Evolutionary conservation across 30 jellyfish, hydroid and myxozoan genomes (phyloP), one percentile per base, ranked within the genome.

Genomic region (Mastigias papua): DNA sequence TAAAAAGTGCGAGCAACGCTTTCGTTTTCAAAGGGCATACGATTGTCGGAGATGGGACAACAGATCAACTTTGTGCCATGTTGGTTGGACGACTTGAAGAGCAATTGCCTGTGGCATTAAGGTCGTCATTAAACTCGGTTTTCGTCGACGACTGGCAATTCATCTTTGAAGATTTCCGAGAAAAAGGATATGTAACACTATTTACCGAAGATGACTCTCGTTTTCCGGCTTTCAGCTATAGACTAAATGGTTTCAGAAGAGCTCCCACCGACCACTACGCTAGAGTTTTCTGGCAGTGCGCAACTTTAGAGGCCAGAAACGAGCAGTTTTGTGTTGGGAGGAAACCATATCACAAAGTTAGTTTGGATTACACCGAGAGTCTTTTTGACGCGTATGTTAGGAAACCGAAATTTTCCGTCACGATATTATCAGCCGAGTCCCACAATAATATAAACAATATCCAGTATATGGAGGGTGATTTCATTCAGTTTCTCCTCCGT

Each of bases 41-140:
- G 0, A 90, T 90, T 1, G 97, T 90, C 20, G 97, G 97, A 42
- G 97, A 90, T 74, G 97, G 97, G 7, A 90, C 97, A 49, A 90
- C 97, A 19, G 97, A 84, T 50, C 95, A 90, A 34, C 63, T 90
- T 32, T 90, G 95, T 57, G 97, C 97, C 65, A 90, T 90, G 91
- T 66, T 90, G 22, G 67, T 71, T 20, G 97, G 97, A 10, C 34
- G 65, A 25, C 83, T 73, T 21, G 97, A 90, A 37, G 58, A 73
- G 31, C 82, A 90, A 16, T 71, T 82, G 49, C 94, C 94, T 10
- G 87, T 50, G 37, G 86, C 93, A 3, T 30, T 89, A 28, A 48
- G 85, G 23, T 48, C 80, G 8, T 20, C 61, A 42, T 69, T 21
- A 21, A 57, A 75, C 35, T 62, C 93, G 15, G 89, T 32, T 70